These are phyloP conservation scores for Melinaea menophilus DNA, from an alignment of 2,888 invertebrate genomes.

Conservation along the genomic window DNA sequence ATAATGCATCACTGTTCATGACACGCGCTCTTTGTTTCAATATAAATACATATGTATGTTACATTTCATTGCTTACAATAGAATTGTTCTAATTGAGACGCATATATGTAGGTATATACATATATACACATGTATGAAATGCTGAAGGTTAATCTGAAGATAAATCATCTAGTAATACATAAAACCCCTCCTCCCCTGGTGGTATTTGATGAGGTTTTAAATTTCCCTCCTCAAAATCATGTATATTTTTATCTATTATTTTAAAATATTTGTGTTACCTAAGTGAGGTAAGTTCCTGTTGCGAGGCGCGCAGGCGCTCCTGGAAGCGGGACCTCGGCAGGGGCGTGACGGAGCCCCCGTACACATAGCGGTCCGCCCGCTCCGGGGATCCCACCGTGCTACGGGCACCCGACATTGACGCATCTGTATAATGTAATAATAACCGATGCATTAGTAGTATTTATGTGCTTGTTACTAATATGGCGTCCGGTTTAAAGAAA, in stretches of 20 bases:
- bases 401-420: slow-evolving; percentile 48
- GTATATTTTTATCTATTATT: too few relatives aligned
- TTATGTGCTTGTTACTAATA: too few relatives aligned
- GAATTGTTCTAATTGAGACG: background rate
- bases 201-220: too few relatives aligned
- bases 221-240: too few relatives aligned
- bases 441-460: too few relatives aligned
- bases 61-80: background rate
- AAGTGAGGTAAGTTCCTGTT: slow-evolving; percentile 61
- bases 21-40: background rate
- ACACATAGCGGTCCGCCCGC: slow-evolving; percentile 67
- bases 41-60: slow-evolving; percentile 6
- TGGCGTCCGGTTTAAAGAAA: too few relatives aligned
- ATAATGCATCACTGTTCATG: background rate
- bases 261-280: slow-evolving; percentile 42
- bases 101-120: too few relatives aligned
- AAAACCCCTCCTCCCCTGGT: too few relatives aligned
- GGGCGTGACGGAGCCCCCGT: slow-evolving; percentile 78
- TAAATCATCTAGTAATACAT: too few relatives aligned
- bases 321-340: slow-evolving; percentile 75
- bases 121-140: too few relatives aligned
- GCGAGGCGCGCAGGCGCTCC: slow-evolving; percentile 67
- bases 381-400: slow-evolving; percentile 64
- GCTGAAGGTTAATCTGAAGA: too few relatives aligned
- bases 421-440: slow-evolving; percentile 42